Evolutionary conservation across 2,888 invertebrate species (phyloP).

Genomic region (Boloria euphrosyne): DNA sequence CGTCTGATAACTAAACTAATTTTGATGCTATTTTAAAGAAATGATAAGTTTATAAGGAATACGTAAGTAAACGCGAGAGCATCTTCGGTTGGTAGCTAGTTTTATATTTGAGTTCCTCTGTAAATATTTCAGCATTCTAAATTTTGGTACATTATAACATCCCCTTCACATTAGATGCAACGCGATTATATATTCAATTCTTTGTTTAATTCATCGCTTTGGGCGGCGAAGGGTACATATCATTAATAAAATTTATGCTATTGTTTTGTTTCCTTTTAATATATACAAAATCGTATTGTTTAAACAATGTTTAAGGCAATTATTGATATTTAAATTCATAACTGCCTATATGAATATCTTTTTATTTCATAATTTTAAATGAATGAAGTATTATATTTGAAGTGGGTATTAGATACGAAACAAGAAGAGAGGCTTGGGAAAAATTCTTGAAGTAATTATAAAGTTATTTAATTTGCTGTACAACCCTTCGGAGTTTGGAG

Average conservation of each 20-base stretch:
- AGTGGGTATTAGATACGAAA: too few species aligned
- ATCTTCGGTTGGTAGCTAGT: neutral
- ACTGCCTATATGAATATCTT: neutral
- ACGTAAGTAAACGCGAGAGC: neutral
- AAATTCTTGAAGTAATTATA: too few species aligned
- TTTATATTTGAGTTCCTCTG: constrained; percentile 24
- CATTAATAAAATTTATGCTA: constrained; percentile 60
- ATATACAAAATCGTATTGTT: constrained; percentile 17
- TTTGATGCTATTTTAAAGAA: too few species aligned
- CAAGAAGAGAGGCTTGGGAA: too few species aligned
- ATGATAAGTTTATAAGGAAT: too few species aligned
- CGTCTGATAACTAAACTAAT: too few species aligned
- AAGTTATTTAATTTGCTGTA: too few species aligned
- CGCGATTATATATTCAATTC: constrained; percentile 70
- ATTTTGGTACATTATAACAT: constrained; percentile 38
- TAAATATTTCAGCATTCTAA: constrained; percentile 33
- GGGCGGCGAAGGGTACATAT: constrained; percentile 68
- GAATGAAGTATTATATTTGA: neutral
- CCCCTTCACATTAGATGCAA: constrained; percentile 63
- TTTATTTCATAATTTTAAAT: neutral
- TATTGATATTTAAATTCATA: constrained; percentile 15
- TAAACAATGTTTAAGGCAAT: constrained; percentile 2
- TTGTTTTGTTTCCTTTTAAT: constrained; percentile 44
- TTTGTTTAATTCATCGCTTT: constrained; percentile 69
- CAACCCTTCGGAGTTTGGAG: too few species aligned